Percentiles rank a stretch among this genome's conserved stretches.
phyloP scores from a whole-genome alignment of 92 coral and sea anemone genomes.

The Pocillopora grandis region DNA sequence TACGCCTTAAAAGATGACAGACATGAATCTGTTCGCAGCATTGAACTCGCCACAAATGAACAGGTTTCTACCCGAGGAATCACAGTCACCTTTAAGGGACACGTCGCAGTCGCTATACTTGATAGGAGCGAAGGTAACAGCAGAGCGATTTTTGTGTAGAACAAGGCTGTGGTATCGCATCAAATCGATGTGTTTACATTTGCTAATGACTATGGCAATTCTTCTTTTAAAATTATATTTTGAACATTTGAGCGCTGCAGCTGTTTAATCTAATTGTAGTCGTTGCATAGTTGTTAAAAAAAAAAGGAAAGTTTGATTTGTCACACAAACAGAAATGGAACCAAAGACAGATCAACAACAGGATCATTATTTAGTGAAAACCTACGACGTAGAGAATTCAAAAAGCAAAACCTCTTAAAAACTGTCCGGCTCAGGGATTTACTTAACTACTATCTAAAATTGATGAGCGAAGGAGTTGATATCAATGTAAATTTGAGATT shows the following conservation, averaged over 20 bases:
- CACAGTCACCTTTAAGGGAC: background rate
- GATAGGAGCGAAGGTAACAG: slow-evolving; percentile 11
- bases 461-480: no score
- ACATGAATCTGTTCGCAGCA: background rate
- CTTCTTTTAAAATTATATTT: background rate
- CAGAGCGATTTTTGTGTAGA: background rate
- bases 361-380: no score
- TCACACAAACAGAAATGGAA: no score
- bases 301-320: no score
- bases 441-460: no score
- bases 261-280: no score
- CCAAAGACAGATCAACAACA: no score
- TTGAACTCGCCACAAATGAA: background rate
- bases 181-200: background rate
- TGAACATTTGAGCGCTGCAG: background rate
- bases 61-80: slow-evolving; percentile 1
- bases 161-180: background rate
- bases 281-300: no score
- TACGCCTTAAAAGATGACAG: background rate
- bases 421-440: no score
- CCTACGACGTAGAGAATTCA: no score
- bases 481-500: no score
- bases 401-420: no score
- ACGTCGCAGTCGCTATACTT: slow-evolving; percentile 1
- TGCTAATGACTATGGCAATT: background rate